A percentile compares a stretch with the other conserved stretches of the same genome.
Conservation (phyloP, 2,888 invertebrate species). For the Agriopis aurantiaria region DNA sequence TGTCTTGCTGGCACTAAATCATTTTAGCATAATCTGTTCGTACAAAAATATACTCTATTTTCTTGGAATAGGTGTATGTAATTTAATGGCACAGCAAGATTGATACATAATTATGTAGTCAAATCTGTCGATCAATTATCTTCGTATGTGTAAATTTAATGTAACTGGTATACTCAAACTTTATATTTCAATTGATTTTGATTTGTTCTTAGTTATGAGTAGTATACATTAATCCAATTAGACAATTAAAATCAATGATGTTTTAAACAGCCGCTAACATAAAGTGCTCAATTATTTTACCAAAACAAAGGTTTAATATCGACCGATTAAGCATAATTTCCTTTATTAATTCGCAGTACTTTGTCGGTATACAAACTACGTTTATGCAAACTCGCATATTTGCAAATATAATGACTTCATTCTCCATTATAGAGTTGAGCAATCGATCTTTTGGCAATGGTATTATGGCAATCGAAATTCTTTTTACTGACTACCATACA, state of each 20-base stretch:
- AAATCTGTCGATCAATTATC: too few species aligned
- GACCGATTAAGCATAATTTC: slow-evolving; percentile 18
- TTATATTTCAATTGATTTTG: too few species aligned
- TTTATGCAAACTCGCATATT: slow-evolving; percentile 27
- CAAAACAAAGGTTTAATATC: slow-evolving; percentile 19
- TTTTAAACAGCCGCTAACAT: slow-evolving; percentile 7
- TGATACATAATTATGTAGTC: too few species aligned
- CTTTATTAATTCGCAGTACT: slow-evolving; percentile 18
- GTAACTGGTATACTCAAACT: too few species aligned
- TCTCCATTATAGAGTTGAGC: slow-evolving; percentile 11
- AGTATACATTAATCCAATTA: background rate
- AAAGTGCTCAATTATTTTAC: slow-evolving; percentile 10
- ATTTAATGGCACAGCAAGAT: too few species aligned
- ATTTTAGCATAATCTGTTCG: background rate
- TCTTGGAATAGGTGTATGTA: background rate
- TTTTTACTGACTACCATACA: too few species aligned
- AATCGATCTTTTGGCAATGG: background rate
- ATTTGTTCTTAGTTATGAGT: background rate
- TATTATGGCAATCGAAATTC: too few species aligned
- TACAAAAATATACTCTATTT: background rate
- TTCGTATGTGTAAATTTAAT: too few species aligned
- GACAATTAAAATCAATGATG: slow-evolving; percentile 9
- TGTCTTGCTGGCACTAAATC: background rate
- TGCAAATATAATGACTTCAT: slow-evolving; percentile 35
- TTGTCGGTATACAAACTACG: slow-evolving; percentile 6